These are phyloP conservation scores for Acyrthosiphon pisum DNA, from an alignment of 1,140 invertebrate genomes.

Conservation along the genomic window DNA sequence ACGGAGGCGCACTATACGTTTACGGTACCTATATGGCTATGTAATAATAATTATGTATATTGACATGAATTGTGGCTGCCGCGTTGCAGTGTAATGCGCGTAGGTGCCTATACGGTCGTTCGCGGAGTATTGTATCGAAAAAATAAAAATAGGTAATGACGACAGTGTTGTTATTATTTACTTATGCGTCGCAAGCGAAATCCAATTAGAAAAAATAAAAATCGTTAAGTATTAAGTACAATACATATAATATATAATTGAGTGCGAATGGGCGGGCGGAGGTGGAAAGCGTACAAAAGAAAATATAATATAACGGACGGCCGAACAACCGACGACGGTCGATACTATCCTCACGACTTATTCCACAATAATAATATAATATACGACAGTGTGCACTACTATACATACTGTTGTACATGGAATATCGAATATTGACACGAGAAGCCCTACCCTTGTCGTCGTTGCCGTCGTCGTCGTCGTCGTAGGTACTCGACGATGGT, in stretches of 20 bases:
- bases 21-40: neutral
- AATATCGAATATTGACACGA: slow-evolving; percentile 47
- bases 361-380: slow-evolving; percentile 21
- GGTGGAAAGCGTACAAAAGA: slow-evolving; percentile 52
- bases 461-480: neutral
- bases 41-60: neutral
- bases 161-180: neutral
- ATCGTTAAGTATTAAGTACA: neutral
- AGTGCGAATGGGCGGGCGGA: neutral
- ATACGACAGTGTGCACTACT: neutral
- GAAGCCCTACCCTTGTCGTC: slow-evolving; percentile 36
- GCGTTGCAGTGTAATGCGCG: neutral
- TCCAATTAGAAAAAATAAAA: slow-evolving; percentile 44
- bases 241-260: neutral
- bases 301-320: neutral
- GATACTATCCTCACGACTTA: slow-evolving; percentile 34
- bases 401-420: neutral
- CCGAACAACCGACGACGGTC: slow-evolving; percentile 35
- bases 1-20: neutral
- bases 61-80: neutral
- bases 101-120: neutral
- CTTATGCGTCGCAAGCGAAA: neutral
- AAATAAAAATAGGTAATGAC: neutral
- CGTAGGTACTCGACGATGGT: slow-evolving; percentile 15
- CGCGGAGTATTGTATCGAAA: neutral